These are phyloP conservation scores for Dryobota labecula DNA, from an alignment of 2,888 invertebrate genomes.

Conservation along the genomic window DNA sequence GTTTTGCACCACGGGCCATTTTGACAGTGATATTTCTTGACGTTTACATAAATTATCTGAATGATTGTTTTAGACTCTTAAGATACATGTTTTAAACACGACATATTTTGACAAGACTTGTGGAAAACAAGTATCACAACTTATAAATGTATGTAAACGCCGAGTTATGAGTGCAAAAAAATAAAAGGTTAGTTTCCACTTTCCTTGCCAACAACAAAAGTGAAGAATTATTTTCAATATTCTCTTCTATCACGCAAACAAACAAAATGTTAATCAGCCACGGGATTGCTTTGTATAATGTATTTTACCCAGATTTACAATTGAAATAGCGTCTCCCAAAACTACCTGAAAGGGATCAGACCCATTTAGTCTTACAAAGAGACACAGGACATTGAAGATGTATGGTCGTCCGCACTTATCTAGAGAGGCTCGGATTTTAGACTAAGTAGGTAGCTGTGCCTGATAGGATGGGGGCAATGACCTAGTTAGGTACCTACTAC, in stretches of 20 bases:
- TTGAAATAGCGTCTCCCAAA: slow-evolving; percentile 12
- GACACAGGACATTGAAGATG: slow-evolving; percentile 12
- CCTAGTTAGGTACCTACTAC: background rate
- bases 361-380: slow-evolving; percentile 24
- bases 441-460: background rate
- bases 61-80: too few relatives aligned
- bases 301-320: slow-evolving; percentile 16
- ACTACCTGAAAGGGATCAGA: slow-evolving; percentile 29
- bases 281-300: background rate
- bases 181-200: background rate
- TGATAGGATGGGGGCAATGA: background rate
- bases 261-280: background rate
- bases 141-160: background rate
- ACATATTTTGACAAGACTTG: background rate
- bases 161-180: background rate
- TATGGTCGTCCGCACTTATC: slow-evolving; percentile 22
- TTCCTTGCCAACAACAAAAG: background rate
- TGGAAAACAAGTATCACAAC: background rate
- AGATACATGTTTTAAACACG: too few relatives aligned
- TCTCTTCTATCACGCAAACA: background rate
- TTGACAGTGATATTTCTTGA: too few relatives aligned
- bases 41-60: too few relatives aligned
- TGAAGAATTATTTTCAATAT: background rate
- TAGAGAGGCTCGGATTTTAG: slow-evolving; percentile 13
- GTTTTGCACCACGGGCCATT: too few relatives aligned